Evolutionary conservation across 2,888 invertebrate genomes (phyloP), one percentile per base, ranked within the genome.

Genomic region (Nipponacmea schrenckii): DNA sequence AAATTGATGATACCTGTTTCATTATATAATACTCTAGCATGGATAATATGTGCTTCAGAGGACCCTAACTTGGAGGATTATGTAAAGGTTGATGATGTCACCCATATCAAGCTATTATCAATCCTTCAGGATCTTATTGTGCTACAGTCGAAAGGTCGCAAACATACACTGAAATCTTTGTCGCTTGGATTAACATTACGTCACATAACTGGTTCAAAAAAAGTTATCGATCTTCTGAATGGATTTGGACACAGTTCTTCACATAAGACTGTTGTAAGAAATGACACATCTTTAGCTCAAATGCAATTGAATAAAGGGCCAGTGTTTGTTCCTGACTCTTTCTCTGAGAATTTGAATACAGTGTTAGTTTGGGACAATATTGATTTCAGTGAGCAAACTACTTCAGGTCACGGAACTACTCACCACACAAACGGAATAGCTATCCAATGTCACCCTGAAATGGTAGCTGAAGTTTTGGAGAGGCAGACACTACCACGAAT

Each of bases 341-440:
- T 70, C 44, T 14, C 8, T 26, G n/a, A 65, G 24, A 39, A 46
- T 31, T 39, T 14, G 3, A 39, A 27, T 5, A 66, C 69, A 27
- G 14, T 56, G 17, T 17, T 72, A 2, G 48, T 31, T 4, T 72
- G 72, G 64, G 73, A 73, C 39, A 70, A 73, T 20, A 70, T 62
- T 46, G 73, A 70, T 48, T 67, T 73, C 48, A 4, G n/a, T 15
- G 70, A 70, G 20, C 66, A 70, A 56, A 70, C 70, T 12, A 17
- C 31, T 15, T n/a, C 63, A 66, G 66, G 66, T 7, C 44, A 66
- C 14, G 66, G 66, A 26, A 66, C 66, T 7, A 66, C 66, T 2
- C 65, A 65, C 65, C 24, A 66, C 46, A 66, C 66, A 20, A 65
- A 65, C 17, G 66, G 66, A 4, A 66, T 66, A 26, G 26, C 7